Conservation (phyloP, 2,113 vertebrate genomes). For the Piprites chloris region DNA sequence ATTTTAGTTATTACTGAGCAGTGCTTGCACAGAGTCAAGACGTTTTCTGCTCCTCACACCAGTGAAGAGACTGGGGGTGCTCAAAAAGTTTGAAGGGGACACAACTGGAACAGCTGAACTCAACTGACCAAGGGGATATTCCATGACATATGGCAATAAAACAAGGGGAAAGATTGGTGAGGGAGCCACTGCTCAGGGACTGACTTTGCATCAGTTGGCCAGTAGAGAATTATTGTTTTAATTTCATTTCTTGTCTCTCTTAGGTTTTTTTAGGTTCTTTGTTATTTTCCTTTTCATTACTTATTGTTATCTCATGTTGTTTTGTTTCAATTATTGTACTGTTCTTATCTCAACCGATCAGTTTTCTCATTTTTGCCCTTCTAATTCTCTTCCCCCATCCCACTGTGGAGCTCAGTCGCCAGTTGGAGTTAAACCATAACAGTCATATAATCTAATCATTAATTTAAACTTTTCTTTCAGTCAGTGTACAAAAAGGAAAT, state of each 20-base stretch:
- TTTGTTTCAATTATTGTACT: neutral
- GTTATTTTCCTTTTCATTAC: neutral
- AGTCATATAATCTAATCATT: neutral
- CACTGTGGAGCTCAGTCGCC: neutral
- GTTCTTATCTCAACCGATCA: neutral
- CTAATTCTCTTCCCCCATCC: neutral
- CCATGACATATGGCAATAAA: neutral
- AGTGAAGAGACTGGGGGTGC: neutral
- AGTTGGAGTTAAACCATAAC: neutral
- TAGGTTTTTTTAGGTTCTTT: neutral
- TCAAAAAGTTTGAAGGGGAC: neutral
- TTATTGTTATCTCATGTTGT: neutral
- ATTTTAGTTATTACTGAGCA: neutral
- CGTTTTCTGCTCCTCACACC: neutral
- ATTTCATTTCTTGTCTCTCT: neutral
- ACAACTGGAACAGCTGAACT: neutral
- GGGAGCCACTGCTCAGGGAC: rapidly evolving
- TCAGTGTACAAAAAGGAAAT: neutral
- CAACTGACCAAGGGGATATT: neutral
- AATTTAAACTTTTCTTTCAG: neutral
- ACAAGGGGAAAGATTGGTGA: neutral
- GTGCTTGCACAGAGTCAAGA: neutral
- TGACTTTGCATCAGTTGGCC: neutral
- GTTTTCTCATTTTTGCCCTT: neutral
- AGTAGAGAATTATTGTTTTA: neutral